Percentiles rank a stretch among this genome's conserved stretches.
phyloP scores from a whole-genome alignment of 2,797 vertebrate genomes.

The Muraenolepis orangiensis region DNA sequence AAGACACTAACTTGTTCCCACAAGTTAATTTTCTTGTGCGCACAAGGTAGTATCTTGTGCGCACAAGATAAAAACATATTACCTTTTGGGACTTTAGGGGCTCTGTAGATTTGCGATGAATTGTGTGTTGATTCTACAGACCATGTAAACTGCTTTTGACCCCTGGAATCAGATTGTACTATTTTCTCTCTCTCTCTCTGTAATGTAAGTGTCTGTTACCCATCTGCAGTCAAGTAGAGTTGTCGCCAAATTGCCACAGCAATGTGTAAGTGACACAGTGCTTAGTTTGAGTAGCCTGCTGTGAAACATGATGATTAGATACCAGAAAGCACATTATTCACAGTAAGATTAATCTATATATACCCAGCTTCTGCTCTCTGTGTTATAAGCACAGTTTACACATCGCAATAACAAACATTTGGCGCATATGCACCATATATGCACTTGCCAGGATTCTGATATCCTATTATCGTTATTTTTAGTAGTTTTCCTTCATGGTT shows the following conservation, averaged over 20 bases:
- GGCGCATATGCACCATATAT: no score
- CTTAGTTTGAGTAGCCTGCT: slow-evolving; percentile 1
- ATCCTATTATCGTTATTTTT: no score
- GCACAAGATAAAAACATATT: no score
- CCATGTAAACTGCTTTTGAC: slow-evolving; percentile 26
- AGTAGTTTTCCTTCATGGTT: no score
- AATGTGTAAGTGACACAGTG: slow-evolving; percentile 2
- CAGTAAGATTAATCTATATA: background rate
- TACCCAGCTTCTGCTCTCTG: background rate
- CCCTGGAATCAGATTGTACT: background rate
- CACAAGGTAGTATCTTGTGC: no score
- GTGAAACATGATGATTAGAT: background rate
- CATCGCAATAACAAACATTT: background rate
- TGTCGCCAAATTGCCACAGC: background rate
- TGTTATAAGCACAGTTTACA: background rate
- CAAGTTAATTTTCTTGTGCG: no score
- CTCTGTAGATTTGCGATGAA: slow-evolving; percentile 15
- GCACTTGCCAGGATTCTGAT: no score
- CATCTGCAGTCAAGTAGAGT: slow-evolving; percentile 2
- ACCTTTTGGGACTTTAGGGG: no score
- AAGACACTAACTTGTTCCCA: no score
- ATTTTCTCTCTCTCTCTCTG: background rate
- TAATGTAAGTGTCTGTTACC: background rate
- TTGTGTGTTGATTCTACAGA: slow-evolving; percentile 14
- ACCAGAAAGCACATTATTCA: background rate